Conservation (phyloP, 2,888 invertebrate genomes). For the Nineta flava region DNA sequence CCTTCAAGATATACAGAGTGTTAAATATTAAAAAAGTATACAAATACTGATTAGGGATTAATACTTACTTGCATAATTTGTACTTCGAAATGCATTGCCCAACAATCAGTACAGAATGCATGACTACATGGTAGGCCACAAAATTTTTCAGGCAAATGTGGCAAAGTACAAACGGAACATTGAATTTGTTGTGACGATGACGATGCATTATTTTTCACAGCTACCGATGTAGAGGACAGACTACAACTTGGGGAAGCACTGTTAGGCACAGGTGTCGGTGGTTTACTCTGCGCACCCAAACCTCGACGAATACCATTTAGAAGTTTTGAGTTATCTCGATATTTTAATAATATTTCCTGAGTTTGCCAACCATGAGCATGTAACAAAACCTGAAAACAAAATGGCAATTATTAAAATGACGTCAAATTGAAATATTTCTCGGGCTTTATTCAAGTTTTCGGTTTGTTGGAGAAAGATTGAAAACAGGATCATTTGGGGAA, state of each 20-base stretch:
- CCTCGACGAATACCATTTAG: constrained; percentile 30
- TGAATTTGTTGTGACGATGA: constrained; percentile 23
- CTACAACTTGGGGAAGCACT: constrained; percentile 20
- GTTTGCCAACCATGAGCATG: constrained; percentile 84
- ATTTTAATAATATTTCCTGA: constrained; percentile 64
- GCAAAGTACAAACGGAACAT: constrained; percentile 69
- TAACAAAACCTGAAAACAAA: constrained; percentile 46
- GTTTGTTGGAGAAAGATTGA: too few relatives aligned
- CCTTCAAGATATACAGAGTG: too few relatives aligned
- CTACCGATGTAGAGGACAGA: neutral
- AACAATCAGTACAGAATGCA: constrained; percentile 90
- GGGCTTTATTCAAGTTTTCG: too few relatives aligned
- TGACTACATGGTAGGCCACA: constrained; percentile 79
- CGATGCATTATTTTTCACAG: constrained; percentile 19
- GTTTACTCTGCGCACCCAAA: constrained; percentile 14
- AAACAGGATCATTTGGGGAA: too few relatives aligned
- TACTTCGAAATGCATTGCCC: constrained; percentile 91
- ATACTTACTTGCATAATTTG: constrained; percentile 81
- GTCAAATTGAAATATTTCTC: too few relatives aligned
- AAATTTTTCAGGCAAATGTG: constrained; percentile 52
- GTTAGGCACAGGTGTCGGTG: constrained; percentile 11
- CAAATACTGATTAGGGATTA: too few relatives aligned
- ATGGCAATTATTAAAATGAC: neutral
- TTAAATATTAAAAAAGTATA: too few relatives aligned
- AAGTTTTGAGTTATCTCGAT: constrained; percentile 59